Base-by-base conservation (phyloP, 2,888 invertebrate genomes). In the Lottia gigantea region DNA sequence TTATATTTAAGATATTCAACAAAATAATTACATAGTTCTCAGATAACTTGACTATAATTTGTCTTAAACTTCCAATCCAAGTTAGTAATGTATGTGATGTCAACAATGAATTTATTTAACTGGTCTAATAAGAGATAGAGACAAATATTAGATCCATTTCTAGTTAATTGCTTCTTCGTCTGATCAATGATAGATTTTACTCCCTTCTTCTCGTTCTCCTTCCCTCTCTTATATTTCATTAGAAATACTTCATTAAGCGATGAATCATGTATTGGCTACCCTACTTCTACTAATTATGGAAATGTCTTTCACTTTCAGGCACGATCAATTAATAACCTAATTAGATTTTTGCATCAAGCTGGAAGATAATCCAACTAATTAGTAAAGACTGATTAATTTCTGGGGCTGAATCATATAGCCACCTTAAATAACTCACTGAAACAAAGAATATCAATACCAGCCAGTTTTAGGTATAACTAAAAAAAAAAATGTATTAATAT, bases 131-230 rank as follows among this genome's bases (percentile, higher is more conserved):
- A 11, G 55, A 55, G 55, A 55, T 55, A 55, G 55, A 55, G 55
- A 55, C 55, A 55, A 55, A 55, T 55, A 55, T 55, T 55, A 55
- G 55, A 55, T 55, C 55, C 55, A 55, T 55, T 55, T 55, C 55
- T 55, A 55, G 55, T 55, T 55, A 55, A 55, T 55, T 55, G 55
- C 55, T 55, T 16, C 19, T n/a, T 19, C 55, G 55, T 55, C 55
- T 55, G 55, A 55, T 55, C 55, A 55, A 55, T 55, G 55, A 55
- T 55, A 55, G 55, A 55, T 55, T 55, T 55, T 55, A n/a, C 55
- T 55, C 19, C 19, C 55, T 55, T 55, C 55, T 55, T 55, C 55
- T 31, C 31, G 31, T 31, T 31, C 31, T 31, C 31, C 2, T 31
- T 31, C 31, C 31, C 31, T 55, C 55, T 55, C 55, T 55, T 55